These are phyloP conservation scores for Eudemis profundana DNA, from an alignment of 2,888 invertebrate genomes.

Conservation along the genomic window DNA sequence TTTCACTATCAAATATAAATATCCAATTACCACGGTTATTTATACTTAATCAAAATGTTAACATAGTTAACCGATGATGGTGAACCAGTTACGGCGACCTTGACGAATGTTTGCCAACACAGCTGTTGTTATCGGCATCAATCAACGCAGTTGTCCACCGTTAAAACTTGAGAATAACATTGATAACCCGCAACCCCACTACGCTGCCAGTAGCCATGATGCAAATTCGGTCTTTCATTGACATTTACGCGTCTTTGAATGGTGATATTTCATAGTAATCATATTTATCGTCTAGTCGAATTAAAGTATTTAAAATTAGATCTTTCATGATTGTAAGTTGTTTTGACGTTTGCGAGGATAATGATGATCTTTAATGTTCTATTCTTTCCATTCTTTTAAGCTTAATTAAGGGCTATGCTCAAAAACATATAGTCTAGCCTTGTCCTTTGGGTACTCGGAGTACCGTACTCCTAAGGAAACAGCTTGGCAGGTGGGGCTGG, in stretches of 20 bases:
- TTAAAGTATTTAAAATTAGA: too few relatives aligned
- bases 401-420: too few relatives aligned
- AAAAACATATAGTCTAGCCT: too few relatives aligned
- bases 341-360: too few relatives aligned
- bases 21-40: not conserved
- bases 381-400: too few relatives aligned
- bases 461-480: too few relatives aligned
- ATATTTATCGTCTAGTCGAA: not conserved
- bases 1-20: too few relatives aligned
- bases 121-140: slow-evolving; percentile 19
- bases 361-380: too few relatives aligned
- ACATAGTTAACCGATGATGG: slow-evolving; percentile 1
- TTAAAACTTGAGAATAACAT: slow-evolving; percentile 9
- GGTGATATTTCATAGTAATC: not conserved
- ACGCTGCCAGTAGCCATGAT: slow-evolving; percentile 19
- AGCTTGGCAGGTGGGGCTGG: too few relatives aligned
- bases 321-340: too few relatives aligned
- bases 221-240: slow-evolving; percentile 28
- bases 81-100: slow-evolving; percentile 19
- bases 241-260: slow-evolving; percentile 31
- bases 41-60: not conserved
- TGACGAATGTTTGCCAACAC: slow-evolving; percentile 37
- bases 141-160: slow-evolving; percentile 14
- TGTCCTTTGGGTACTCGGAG: too few relatives aligned
- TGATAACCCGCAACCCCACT: slow-evolving; percentile 18